Evolutionary conservation across 1,140 invertebrate species (phyloP).

Genomic region (Gryon sp.): DNA sequence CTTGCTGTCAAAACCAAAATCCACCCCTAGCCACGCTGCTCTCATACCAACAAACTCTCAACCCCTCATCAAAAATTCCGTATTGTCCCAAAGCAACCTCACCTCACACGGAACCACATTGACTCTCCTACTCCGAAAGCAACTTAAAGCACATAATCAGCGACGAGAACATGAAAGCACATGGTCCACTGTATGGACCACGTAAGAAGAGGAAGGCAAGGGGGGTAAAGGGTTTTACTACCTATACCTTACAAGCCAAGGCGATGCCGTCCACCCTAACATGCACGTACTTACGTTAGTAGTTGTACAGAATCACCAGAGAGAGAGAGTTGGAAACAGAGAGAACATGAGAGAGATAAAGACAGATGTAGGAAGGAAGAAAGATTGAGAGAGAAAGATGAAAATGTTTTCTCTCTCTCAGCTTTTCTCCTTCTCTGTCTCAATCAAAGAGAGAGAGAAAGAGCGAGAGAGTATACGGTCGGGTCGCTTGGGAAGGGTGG

Average conservation of each 20-base stretch:
- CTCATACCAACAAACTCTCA: constrained; percentile 3
- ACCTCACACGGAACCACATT: not conserved
- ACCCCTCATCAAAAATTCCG: constrained; percentile 39
- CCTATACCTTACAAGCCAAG: constrained; percentile 45
- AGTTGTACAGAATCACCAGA: constrained; percentile 49
- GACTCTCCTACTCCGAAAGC: not conserved
- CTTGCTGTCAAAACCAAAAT: constrained; percentile 29
- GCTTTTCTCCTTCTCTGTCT: no score
- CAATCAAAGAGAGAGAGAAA: not conserved
- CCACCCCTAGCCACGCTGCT: not conserved
- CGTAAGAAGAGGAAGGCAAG: constrained; percentile 16
- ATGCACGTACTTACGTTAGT: constrained; percentile 46
- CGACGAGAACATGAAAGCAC: constrained; percentile 20
- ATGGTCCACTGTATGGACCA: constrained; percentile 27
- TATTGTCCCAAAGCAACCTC: constrained; percentile 26
- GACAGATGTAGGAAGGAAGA: not conserved
- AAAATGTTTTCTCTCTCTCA: no score
- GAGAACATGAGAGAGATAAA: not conserved
- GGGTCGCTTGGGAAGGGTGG: constrained; percentile 54
- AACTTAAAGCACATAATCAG: constrained; percentile 29
- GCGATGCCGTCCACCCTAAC: constrained; percentile 31
- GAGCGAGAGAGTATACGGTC: constrained; percentile 13
- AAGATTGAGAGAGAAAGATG: not conserved
- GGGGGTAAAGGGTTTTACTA: not conserved
- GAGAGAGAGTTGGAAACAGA: constrained; percentile 33